Evolutionary conservation across 1,140 invertebrate species (phyloP), one percentile per base, ranked within the genome.

Genomic region (Calosoma granatense): DNA sequence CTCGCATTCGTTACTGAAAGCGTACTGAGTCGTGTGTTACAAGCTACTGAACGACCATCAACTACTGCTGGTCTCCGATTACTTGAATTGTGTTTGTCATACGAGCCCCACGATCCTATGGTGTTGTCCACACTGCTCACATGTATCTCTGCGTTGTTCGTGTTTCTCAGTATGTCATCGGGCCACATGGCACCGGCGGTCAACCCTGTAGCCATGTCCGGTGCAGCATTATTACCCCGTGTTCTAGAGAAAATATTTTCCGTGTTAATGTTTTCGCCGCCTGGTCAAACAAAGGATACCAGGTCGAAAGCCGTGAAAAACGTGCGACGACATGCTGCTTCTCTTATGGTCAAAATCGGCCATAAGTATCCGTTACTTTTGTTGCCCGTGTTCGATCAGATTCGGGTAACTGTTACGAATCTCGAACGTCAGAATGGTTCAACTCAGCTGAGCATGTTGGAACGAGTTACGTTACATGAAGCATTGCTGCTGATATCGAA

Each of bases 241-340:
- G 88, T 94, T 2, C 68, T 94, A 15, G 85, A 93, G 56, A 93
- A 92, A 73, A 91, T 94, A 60, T 94, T 94, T 70, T 79, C 84
- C 2, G 83, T 88, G 2, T 73, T 93, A 1, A 81, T 90, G 0
- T 89, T 88, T 65, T 82, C 82, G 43, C 76, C 79, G 1, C 80
- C 78, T 4, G 80, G 79, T 2, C 77, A 83, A 59, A 76, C 77
- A 51, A 70, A 64, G 63, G 75, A 78, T 39, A 81, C 78, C 14
- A 73, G 85, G 51, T 84, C 83, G 6, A 79, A 82, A 57, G 81
- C 83, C 12, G 85, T 91, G 0, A 90, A 90, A 73, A 92, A 92
- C 67, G 83, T 95, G 0, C 73, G 91, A 6, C 78, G 90, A 1
- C 92, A 95, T 75, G 90, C 91, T 1, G 91, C 90, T 22, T 90